These are phyloP conservation scores for Caerostris darwini DNA, from an alignment of 1,140 invertebrate species.

Conservation along the genomic window DNA sequence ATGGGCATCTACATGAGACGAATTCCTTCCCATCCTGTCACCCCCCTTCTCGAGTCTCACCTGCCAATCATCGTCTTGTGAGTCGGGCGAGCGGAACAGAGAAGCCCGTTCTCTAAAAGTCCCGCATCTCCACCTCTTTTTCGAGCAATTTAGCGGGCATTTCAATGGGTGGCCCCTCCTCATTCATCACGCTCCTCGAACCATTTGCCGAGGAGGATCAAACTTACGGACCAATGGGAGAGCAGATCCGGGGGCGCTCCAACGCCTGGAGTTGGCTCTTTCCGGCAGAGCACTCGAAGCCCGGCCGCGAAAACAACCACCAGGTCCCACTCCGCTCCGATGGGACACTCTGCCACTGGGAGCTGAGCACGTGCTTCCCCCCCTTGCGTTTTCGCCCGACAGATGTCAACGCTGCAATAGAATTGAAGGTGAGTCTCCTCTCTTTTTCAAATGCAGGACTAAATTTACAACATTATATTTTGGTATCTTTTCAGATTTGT, in stretches of 20 bases:
- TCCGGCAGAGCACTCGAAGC: slow-evolving; percentile 18
- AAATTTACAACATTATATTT: too few relatives aligned
- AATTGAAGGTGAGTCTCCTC: background rate
- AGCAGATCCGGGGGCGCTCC: background rate
- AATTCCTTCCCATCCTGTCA: background rate
- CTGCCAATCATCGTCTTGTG: slow-evolving; percentile 16
- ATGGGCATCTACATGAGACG: too few relatives aligned
- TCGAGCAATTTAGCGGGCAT: slow-evolving; percentile 54
- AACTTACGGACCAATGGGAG: slow-evolving; percentile 65
- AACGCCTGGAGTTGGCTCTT: slow-evolving; percentile 54
- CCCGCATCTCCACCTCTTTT: slow-evolving; percentile 46
- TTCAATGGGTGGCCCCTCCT: slow-evolving; percentile 67
- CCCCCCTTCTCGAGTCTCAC: background rate
- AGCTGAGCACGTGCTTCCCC: slow-evolving; percentile 17
- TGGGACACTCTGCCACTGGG: background rate
- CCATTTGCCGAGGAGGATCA: slow-evolving; percentile 62
- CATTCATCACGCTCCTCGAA: slow-evolving; percentile 39
- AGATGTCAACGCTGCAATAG: slow-evolving; percentile 30
- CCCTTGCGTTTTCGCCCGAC: background rate
- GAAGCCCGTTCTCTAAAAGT: slow-evolving; percentile 17
- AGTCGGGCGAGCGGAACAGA: background rate
- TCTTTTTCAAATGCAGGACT: too few relatives aligned
- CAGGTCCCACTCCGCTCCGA: background rate
- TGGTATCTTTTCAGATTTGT: too few relatives aligned
- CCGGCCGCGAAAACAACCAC: slow-evolving; percentile 52